A percentile compares a stretch with the other conserved stretches of the same genome.
Evolutionary conservation across 2,888 invertebrate species (phyloP).

Genomic region (Cepaea hortensis): DNA sequence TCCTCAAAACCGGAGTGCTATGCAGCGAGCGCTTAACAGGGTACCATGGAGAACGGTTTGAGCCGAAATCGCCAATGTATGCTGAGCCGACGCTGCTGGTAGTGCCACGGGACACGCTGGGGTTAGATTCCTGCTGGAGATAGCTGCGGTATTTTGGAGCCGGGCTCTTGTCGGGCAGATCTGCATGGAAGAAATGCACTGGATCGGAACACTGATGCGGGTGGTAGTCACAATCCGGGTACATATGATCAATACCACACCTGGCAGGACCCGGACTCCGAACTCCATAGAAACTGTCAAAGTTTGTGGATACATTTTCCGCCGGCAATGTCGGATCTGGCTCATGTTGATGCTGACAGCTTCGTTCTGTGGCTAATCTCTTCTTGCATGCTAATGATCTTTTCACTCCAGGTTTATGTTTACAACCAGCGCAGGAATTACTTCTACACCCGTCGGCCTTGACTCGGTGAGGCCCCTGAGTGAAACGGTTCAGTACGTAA

Average conservation of each 20-base stretch:
- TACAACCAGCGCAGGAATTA: not conserved
- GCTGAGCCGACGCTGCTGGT: not conserved
- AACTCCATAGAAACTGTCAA: not conserved
- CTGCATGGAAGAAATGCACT: not conserved
- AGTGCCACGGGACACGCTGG: not conserved
- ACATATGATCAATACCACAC: not conserved
- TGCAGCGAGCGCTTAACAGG: not conserved
- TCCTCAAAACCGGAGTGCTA: not conserved
- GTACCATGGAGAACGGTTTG: not conserved
- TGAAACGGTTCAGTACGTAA: slow-evolving; percentile 1
- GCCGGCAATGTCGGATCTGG: not conserved
- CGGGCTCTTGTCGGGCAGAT: not conserved
- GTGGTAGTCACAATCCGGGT: not conserved
- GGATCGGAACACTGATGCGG: not conserved
- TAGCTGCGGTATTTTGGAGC: too few species aligned
- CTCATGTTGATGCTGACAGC: not conserved
- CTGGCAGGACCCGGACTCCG: not conserved
- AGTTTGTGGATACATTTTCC: not conserved
- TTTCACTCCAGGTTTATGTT: not conserved
- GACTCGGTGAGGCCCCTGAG: not conserved
- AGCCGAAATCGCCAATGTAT: not conserved
- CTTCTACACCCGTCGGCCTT: not conserved
- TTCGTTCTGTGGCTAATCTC: not conserved
- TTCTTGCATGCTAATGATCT: not conserved
- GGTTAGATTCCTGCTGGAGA: too few species aligned